phyloP scores from a whole-genome alignment of 2,113 vertebrate species.

The Elgaria multicarinata region DNA sequence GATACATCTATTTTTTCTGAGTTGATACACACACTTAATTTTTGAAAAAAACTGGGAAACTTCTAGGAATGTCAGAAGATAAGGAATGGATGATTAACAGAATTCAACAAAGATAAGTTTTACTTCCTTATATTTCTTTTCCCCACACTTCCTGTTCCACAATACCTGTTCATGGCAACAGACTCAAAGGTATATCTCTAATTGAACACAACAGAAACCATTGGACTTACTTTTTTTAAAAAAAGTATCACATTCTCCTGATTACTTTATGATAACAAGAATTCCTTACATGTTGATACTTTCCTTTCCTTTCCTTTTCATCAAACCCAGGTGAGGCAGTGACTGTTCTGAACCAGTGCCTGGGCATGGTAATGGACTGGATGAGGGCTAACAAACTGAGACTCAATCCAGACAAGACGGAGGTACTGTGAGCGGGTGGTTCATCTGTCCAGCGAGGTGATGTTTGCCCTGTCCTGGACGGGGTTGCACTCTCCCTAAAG shows the following conservation, averaged over 20 bases:
- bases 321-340: too few relatives aligned
- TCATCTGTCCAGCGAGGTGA: too few relatives aligned
- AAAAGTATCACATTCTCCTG: background rate
- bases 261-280: background rate
- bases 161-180: background rate
- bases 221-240: background rate
- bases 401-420: too few relatives aligned
- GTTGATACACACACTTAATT: background rate
- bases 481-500: too few relatives aligned
- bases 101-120: slow-evolving; percentile 28
- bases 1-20: background rate
- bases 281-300: background rate
- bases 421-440: too few relatives aligned
- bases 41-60: background rate
- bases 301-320: too few relatives aligned
- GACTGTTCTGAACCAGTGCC: too few relatives aligned
- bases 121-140: slow-evolving; percentile 19
- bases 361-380: too few relatives aligned
- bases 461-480: too few relatives aligned
- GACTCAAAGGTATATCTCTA: background rate
- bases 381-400: too few relatives aligned
- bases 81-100: slow-evolving; percentile 1
- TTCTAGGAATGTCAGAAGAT: slow-evolving; percentile 47
- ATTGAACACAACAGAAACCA: background rate
- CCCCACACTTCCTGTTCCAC: background rate